These are phyloP conservation scores for Drymodes brunneopygia DNA, from an alignment of 2,113 vertebrate genomes.

Conservation along the genomic window DNA sequence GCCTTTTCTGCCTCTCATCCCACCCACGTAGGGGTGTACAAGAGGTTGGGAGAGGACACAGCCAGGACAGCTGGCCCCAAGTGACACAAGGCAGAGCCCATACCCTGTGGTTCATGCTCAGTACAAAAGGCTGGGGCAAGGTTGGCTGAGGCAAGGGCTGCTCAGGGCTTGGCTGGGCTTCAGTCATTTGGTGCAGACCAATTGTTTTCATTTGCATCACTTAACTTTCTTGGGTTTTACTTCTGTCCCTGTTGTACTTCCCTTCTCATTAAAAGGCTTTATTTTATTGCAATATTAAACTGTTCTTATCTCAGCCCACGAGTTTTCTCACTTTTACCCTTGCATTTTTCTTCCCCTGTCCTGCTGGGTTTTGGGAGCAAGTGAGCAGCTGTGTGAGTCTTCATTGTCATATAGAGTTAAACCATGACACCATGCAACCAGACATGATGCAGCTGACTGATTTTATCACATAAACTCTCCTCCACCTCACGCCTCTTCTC, in stretches of 20 bases:
- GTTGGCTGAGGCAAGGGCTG: neutral
- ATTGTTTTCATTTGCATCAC: neutral
- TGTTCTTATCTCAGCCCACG: neutral
- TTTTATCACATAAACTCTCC: neutral
- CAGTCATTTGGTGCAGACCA: neutral
- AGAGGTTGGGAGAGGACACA: neutral
- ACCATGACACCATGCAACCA: rapidly evolving
- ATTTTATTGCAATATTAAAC: neutral
- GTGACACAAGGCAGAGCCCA: neutral
- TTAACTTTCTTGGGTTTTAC: neutral
- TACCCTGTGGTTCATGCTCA: neutral
- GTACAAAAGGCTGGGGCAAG: neutral
- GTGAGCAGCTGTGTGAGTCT: neutral
- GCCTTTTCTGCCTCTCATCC: neutral
- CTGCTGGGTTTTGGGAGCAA: too few species aligned
- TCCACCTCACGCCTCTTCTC: too few species aligned
- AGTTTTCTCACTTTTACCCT: neutral
- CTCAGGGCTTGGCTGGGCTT: rapidly evolving
- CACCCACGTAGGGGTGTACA: neutral
- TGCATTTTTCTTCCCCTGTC: neutral
- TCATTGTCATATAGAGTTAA: neutral
- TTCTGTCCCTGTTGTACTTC: neutral
- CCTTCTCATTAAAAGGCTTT: neutral
- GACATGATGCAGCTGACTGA: neutral
- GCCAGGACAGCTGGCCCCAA: neutral